phyloP scores from a whole-genome alignment of 2,888 invertebrate species.

The Phanerotoma sp. region DNA sequence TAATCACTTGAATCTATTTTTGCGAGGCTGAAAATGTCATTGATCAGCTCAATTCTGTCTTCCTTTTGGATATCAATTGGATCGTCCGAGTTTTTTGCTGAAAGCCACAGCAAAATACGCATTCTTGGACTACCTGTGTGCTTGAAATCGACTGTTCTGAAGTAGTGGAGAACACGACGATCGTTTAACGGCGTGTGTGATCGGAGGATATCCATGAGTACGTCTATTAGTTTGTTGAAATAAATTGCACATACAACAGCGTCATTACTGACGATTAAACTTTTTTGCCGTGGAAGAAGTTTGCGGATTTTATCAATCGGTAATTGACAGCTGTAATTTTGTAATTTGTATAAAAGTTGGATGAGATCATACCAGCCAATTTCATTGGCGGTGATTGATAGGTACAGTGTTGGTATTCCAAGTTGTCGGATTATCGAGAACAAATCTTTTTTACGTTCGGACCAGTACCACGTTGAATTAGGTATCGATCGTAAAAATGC shows the following conservation, averaged over 20 bases:
- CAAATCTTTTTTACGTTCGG: neutral
- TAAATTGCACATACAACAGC: slow-evolving; percentile 43
- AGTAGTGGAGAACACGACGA: slow-evolving; percentile 42
- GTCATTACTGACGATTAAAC: slow-evolving; percentile 37
- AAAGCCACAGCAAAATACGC: slow-evolving; percentile 55
- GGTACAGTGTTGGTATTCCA: slow-evolving; percentile 36
- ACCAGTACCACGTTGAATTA: neutral
- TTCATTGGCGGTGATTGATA: neutral
- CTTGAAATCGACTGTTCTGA: slow-evolving; percentile 51
- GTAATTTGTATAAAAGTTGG: no score
- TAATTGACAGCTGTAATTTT: no score
- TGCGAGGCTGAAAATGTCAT: neutral
- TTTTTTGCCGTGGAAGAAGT: no score
- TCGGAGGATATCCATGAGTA: slow-evolving; percentile 40
- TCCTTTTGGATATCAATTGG: neutral
- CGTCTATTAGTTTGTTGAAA: slow-evolving; percentile 50
- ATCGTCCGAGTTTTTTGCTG: slow-evolving; percentile 42
- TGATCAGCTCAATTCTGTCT: slow-evolving; percentile 7
- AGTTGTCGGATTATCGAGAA: slow-evolving; percentile 30
- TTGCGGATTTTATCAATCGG: no score
- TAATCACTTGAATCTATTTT: slow-evolving; percentile 30
- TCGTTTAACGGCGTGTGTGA: slow-evolving; percentile 43
- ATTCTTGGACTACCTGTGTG: slow-evolving; percentile 53
- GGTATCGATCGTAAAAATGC: slow-evolving; percentile 18
- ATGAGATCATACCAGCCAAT: slow-evolving; percentile 15